Percentiles rank a stretch among this genome's conserved stretches.
Conservation (phyloP, 2,888 invertebrate genomes). For the Timandra comae region DNA sequence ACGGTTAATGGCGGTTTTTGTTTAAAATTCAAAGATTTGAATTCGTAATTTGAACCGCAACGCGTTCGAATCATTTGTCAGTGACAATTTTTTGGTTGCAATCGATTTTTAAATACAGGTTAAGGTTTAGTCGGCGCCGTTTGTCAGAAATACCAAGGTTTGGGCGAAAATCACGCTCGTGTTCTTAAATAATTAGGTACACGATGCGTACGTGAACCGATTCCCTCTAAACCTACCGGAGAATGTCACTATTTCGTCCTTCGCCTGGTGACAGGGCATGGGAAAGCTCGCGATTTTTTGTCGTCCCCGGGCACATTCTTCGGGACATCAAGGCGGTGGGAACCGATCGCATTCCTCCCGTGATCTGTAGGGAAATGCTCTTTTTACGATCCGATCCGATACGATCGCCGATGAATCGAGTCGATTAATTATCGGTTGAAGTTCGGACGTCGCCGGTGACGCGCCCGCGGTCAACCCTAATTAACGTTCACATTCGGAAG, state of each 20-base stretch:
- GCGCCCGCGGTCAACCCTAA: conserved; percentile 41
- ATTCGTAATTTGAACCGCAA: conserved; percentile 75
- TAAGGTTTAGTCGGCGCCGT: conserved; percentile 37
- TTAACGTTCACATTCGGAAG: conserved; percentile 34
- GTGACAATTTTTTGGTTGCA: conserved; percentile 76
- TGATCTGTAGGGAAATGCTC: conserved; percentile 56
- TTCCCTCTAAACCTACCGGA: neutral
- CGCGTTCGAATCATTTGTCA: conserved; percentile 76
- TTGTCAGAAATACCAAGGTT: conserved; percentile 23
- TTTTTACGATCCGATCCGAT: conserved; percentile 57
- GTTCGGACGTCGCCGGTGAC: conserved; percentile 48
- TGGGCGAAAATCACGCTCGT: conserved; percentile 1
- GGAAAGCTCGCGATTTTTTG: conserved; percentile 71
- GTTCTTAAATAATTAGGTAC: conserved; percentile 29
- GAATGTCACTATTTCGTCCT: conserved; percentile 39
- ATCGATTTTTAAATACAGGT: conserved; percentile 77
- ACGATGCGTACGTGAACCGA: neutral
- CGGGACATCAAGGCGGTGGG: conserved; percentile 64
- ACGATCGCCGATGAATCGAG: conserved; percentile 60
- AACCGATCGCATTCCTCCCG: conserved; percentile 66
- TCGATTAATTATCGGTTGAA: conserved; percentile 58
- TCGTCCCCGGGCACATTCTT: conserved; percentile 53
- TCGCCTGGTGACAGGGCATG: conserved; percentile 53
- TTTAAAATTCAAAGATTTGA: conserved; percentile 73
- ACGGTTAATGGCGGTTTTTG: conserved; percentile 73